These are phyloP conservation scores for Pachypeltis micranthus DNA, from an alignment of 1,140 invertebrate species.

Conservation along the genomic window DNA sequence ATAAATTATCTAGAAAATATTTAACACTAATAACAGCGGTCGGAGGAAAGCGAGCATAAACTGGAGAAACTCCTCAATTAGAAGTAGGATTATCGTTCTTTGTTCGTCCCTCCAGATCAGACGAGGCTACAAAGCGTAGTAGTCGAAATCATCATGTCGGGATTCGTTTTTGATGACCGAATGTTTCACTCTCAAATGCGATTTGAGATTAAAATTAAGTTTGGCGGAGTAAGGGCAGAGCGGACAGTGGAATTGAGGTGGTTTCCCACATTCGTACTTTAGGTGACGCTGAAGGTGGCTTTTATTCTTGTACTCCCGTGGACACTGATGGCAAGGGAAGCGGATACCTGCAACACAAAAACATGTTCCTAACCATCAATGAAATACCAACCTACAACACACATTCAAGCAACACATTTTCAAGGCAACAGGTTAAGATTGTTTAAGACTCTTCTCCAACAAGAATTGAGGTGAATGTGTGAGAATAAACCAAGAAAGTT, in stretches of 20 bases:
- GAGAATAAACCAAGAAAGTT: too few species aligned
- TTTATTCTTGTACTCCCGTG: slow-evolving; percentile 31
- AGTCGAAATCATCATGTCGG: not conserved
- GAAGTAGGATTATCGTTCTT: too few species aligned
- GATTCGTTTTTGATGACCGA: not conserved
- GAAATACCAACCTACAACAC: not conserved
- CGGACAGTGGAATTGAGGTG: slow-evolving; percentile 61
- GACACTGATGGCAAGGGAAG: slow-evolving; percentile 10
- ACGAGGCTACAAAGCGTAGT: not conserved
- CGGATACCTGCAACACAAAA: not conserved
- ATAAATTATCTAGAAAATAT: too few species aligned
- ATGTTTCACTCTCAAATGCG: slow-evolving; percentile 15
- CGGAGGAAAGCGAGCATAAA: too few species aligned
- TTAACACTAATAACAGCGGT: too few species aligned
- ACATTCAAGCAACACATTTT: too few species aligned
- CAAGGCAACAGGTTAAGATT: too few species aligned
- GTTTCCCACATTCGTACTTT: slow-evolving; percentile 33
- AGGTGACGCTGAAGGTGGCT: slow-evolving; percentile 28
- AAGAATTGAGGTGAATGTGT: too few species aligned
- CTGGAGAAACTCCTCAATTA: too few species aligned
- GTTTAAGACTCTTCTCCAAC: too few species aligned
- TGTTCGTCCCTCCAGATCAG: too few species aligned
- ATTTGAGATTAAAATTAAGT: slow-evolving; percentile 17
- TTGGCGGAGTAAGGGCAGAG: slow-evolving; percentile 40
- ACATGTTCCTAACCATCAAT: too few species aligned